Evolutionary conservation across 2,113 vertebrate species (phyloP).

Genomic region (Xenus cinereus): DNA sequence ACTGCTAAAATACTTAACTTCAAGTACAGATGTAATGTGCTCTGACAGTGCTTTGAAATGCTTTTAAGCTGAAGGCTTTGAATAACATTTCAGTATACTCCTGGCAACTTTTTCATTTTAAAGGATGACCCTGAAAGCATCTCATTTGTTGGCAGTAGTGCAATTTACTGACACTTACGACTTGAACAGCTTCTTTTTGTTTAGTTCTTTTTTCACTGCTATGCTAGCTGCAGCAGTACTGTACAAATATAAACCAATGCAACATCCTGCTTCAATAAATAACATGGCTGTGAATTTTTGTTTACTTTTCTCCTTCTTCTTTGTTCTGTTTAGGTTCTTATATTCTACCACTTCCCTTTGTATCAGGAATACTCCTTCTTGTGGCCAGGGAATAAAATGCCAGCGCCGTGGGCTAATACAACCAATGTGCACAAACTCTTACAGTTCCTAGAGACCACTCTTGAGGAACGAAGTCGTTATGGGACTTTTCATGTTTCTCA

Average conservation of each 20-base stretch:
- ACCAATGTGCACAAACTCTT: conserved; percentile 87
- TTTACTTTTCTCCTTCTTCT: not conserved
- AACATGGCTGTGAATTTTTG: not conserved
- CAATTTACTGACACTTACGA: not conserved
- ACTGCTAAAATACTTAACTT: not conserved
- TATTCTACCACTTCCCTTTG: conserved; percentile 91
- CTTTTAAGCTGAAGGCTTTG: not conserved
- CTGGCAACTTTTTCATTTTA: not conserved
- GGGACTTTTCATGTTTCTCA: conserved; percentile 96
- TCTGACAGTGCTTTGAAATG: not conserved
- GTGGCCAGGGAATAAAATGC: conserved; percentile 94
- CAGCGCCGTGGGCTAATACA: conserved; percentile 97
- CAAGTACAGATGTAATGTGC: not conserved
- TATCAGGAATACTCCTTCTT: conserved; percentile 77
- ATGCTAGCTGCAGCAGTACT: not conserved
- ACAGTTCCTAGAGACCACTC: conserved; percentile 91
- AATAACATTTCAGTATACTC: not conserved
- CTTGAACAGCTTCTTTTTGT: not conserved
- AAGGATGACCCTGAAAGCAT: not conserved
- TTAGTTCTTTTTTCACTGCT: not conserved
- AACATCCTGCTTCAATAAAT: not conserved
- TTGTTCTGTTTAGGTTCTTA: conserved; percentile 81
- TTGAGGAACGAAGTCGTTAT: conserved; percentile 81
- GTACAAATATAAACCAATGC: not conserved
- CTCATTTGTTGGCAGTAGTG: not conserved